phyloP scores from a whole-genome alignment of 23 tunicate genomes.

The Ciona savignyi region DNA sequence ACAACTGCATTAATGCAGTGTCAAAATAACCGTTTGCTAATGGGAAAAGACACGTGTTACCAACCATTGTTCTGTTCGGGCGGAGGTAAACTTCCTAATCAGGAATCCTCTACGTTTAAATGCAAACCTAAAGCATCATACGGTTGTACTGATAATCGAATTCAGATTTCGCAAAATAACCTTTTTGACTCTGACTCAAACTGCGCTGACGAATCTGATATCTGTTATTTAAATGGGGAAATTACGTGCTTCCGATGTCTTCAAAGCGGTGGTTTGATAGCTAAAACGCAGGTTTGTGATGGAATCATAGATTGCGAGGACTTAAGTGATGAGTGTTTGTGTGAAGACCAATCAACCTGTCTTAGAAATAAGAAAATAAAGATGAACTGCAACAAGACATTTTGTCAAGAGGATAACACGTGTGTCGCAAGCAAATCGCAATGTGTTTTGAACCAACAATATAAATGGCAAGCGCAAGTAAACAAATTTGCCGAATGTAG shows the following conservation, averaged over 20 bases:
- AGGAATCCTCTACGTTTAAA: no score
- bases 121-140: background rate
- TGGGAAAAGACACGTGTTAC: background rate
- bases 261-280: slow-evolving; percentile 7
- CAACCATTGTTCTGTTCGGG: background rate
- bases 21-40: background rate
- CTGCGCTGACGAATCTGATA: slow-evolving; percentile 32
- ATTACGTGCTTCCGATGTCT: slow-evolving; percentile 30
- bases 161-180: slow-evolving; percentile 12
- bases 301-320: slow-evolving; percentile 37
- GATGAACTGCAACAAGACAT: background rate
- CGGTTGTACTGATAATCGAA: background rate
- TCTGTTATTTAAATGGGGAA: slow-evolving; percentile 10
- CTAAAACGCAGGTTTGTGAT: slow-evolving; percentile 30
- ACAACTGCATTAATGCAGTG: background rate
- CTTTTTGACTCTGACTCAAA: slow-evolving; percentile 18
- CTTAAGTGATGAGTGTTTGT: slow-evolving; percentile 37
- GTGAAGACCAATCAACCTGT: slow-evolving; percentile 7
- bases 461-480: background rate
- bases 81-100: background rate
- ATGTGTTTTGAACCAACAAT: background rate
- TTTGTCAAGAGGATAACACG: background rate
- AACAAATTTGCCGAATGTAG: background rate
- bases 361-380: background rate
- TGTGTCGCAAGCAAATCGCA: background rate